Percentiles rank a stretch among this genome's conserved stretches.
phyloP scores from a whole-genome alignment of 1,140 invertebrate genomes.

The Planococcus citri region DNA sequence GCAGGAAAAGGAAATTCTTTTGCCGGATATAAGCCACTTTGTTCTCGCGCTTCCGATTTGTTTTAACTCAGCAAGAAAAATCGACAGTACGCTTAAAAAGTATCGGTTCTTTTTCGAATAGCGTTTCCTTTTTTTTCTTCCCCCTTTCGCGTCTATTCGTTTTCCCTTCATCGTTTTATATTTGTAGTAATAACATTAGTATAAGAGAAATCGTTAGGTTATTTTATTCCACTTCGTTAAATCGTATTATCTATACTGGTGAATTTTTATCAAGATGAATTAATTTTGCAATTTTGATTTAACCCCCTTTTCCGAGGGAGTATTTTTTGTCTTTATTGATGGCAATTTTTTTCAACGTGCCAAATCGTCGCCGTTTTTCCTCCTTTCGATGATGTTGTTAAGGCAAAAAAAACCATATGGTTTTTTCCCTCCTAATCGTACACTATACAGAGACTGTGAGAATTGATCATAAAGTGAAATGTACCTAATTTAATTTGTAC shows the following conservation, averaged over 20 bases:
- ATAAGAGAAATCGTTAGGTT: neutral
- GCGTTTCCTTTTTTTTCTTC: neutral
- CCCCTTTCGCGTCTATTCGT: neutral
- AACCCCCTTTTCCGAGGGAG: neutral
- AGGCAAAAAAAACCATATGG: no score
- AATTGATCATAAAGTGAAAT: neutral
- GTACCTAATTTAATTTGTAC: neutral
- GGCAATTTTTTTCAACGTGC: no score
- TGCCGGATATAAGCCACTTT: conserved; percentile 14
- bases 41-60: conserved; percentile 16
- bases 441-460: neutral
- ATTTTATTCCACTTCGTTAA: conserved; percentile 12
- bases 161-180: neutral
- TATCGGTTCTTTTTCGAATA: neutral
- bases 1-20: conserved; percentile 20
- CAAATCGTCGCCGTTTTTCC: no score
- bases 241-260: neutral
- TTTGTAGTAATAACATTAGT: neutral
- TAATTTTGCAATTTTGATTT: neutral
- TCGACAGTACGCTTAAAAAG: neutral
- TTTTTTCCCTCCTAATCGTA: no score
- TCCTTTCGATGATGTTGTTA: no score
- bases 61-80: conserved; percentile 10
- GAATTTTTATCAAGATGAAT: neutral
- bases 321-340: no score